These are phyloP conservation scores for Diorhabda carinulata DNA, from an alignment of 1,140 invertebrate genomes.

Conservation along the genomic window DNA sequence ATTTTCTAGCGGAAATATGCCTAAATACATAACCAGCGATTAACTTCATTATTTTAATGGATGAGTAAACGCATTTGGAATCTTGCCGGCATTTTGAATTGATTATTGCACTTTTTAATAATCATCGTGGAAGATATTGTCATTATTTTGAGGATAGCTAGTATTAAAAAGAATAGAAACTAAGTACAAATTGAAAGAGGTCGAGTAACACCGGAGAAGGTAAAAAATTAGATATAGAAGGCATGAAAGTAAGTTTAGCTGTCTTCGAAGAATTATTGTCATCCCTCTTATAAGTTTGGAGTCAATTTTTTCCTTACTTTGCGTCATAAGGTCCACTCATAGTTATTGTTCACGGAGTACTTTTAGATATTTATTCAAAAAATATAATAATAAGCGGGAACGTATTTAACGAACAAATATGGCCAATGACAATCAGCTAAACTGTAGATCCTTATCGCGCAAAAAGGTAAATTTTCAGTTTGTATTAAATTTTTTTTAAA, in stretches of 20 bases:
- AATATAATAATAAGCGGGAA: no score
- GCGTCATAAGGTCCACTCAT: no score
- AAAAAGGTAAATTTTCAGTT: no score
- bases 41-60: slow-evolving; percentile 2
- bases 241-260: neutral
- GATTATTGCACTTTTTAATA: neutral
- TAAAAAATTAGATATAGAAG: neutral
- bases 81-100: neutral
- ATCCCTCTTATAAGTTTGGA: no score
- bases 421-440: no score
- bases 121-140: neutral
- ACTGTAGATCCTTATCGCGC: no score
- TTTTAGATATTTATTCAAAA: no score
- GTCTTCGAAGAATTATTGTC: neutral
- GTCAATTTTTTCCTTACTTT: no score
- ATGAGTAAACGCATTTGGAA: slow-evolving; percentile 10
- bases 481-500: no score
- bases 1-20: slow-evolving; percentile 7
- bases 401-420: no score
- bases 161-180: neutral
- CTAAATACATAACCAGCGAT: slow-evolving; percentile 5
- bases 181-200: neutral
- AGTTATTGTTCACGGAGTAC: no score
- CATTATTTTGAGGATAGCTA: neutral
- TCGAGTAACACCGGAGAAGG: neutral